A percentile compares a stretch with the other conserved stretches of the same genome.
Evolutionary conservation across 2,113 vertebrate genomes (phyloP).

Genomic region (Dolichallabes microphthalmus): DNA sequence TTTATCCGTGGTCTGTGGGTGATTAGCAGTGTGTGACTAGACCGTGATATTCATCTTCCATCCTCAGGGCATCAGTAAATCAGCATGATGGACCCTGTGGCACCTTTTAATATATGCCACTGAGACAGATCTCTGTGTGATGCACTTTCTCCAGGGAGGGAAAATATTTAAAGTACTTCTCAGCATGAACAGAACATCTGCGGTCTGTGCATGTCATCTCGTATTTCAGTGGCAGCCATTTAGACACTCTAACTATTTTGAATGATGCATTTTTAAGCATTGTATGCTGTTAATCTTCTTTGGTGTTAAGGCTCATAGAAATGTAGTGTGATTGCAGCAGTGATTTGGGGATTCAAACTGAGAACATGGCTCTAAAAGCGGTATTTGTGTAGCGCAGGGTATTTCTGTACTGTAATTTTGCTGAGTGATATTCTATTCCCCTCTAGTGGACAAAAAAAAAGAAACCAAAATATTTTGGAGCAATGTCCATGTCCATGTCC

Average conservation of each 20-base stretch:
- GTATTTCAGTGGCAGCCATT: neutral
- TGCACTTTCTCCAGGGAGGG: neutral
- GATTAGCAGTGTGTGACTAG: neutral
- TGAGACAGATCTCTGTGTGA: neutral
- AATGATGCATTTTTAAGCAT: neutral
- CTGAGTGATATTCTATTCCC: slow-evolving; percentile 13
- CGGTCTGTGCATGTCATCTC: neutral
- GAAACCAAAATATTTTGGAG: neutral
- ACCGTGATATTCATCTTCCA: neutral
- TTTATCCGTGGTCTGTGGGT: neutral
- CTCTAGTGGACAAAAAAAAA: slow-evolving; percentile 25
- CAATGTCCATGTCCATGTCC: neutral
- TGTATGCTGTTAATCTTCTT: neutral
- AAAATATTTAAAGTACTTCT: slow-evolving; percentile 2
- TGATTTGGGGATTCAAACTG: neutral
- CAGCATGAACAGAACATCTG: neutral
- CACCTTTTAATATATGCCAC: neutral
- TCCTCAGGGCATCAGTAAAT: slow-evolving; percentile 6
- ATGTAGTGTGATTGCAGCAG: neutral
- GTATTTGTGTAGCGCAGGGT: neutral
- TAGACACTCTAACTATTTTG: neutral
- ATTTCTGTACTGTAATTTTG: neutral
- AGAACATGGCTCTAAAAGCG: neutral
- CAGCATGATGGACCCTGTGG: neutral
- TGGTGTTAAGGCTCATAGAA: neutral